Conservation (phyloP, 2,797 vertebrate genomes). For the Vultur gryphus region DNA sequence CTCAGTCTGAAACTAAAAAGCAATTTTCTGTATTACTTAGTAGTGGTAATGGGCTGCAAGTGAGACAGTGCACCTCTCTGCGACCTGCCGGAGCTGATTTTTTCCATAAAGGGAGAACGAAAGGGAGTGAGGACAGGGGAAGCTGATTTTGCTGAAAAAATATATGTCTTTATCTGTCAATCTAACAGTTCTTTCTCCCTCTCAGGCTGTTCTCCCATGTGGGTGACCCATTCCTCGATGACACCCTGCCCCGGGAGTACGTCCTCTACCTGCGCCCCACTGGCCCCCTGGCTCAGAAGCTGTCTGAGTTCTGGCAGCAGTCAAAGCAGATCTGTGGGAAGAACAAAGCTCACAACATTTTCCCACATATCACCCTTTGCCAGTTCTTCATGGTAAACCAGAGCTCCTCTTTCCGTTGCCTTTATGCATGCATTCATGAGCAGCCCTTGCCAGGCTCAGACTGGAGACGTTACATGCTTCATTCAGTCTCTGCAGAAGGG, state of each 20-base stretch:
- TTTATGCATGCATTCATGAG: background rate
- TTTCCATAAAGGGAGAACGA: background rate
- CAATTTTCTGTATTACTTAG: background rate
- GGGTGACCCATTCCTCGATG: slow-evolving; percentile 94
- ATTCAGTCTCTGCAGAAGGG: background rate
- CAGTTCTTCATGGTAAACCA: slow-evolving; percentile 96
- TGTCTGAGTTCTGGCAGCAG: slow-evolving; percentile 95
- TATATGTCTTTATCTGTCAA: fast-evolving
- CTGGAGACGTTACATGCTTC: background rate
- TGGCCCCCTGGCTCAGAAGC: slow-evolving; percentile 91
- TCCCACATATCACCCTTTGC: slow-evolving; percentile 98
- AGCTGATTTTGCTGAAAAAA: background rate
- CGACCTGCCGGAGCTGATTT: background rate
- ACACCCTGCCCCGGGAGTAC: slow-evolving; percentile 92
- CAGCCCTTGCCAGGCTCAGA: background rate
- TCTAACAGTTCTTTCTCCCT: background rate
- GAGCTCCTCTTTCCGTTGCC: background rate
- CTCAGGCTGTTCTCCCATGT: slow-evolving; percentile 96
- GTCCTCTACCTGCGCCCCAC: slow-evolving; percentile 96
- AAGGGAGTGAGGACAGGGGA: background rate
- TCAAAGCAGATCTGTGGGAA: slow-evolving; percentile 93
- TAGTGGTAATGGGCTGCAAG: background rate
- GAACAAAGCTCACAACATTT: slow-evolving; percentile 99
- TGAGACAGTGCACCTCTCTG: background rate
- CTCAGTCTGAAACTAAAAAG: background rate